These are phyloP conservation scores for Coendou prehensilis DNA, from an alignment of 2,797 vertebrate species.

Conservation along the genomic window DNA sequence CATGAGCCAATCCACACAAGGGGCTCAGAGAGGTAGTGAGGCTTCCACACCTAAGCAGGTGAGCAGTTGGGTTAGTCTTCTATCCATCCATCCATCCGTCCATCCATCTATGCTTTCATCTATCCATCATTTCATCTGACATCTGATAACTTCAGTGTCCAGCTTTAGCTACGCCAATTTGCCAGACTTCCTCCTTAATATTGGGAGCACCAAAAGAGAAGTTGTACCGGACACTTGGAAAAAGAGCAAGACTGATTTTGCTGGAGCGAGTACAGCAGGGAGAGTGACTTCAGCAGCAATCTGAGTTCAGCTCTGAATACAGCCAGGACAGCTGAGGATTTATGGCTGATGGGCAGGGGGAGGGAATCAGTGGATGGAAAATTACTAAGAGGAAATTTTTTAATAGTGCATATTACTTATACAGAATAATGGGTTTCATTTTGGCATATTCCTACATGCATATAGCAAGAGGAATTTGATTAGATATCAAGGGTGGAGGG, in stretches of 20 bases:
- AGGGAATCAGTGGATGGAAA: neutral
- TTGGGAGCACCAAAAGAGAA: neutral
- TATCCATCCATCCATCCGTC: neutral
- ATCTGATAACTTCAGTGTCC: neutral
- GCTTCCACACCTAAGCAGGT: neutral
- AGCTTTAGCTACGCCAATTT: neutral
- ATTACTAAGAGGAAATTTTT: constrained; percentile 1
- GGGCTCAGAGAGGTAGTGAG: neutral
- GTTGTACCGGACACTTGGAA: neutral
- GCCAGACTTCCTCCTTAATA: neutral
- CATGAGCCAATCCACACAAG: neutral
- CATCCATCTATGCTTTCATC: neutral
- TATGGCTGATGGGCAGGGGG: neutral
- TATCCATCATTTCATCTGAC: neutral
- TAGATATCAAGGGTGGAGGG: neutral
- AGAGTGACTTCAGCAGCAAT: neutral
- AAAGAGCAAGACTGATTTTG: neutral
- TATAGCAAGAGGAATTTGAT: neutral
- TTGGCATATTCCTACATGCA: neutral
- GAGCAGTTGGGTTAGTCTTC: neutral
- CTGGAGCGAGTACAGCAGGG: accelerated
- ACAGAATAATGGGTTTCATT: neutral
- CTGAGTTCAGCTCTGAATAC: neutral
- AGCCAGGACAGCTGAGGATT: neutral
- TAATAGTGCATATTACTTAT: neutral